Evolutionary conservation across 2,113 vertebrate genomes (phyloP).

Genomic region (Oostethus manadensis): DNA sequence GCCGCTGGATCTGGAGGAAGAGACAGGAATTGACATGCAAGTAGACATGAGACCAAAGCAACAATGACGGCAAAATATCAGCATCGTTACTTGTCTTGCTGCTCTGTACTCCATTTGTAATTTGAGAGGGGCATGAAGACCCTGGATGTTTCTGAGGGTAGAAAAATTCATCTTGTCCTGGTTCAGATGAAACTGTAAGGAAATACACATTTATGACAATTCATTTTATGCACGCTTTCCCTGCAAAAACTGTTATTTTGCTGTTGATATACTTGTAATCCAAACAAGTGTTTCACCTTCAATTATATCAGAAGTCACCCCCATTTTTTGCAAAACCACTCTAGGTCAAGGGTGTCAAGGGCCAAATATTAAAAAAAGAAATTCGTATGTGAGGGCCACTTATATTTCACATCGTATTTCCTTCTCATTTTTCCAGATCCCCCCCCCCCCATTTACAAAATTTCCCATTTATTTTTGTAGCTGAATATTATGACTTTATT

Average conservation of each 20-base stretch:
- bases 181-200: constrained; percentile 81
- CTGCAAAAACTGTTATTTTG: too few relatives aligned
- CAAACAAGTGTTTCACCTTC: not conserved
- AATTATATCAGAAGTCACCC: too few relatives aligned
- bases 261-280: not conserved
- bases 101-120: constrained; percentile 94
- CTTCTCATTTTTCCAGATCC: too few relatives aligned
- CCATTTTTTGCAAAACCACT: too few relatives aligned
- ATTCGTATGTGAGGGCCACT: too few relatives aligned
- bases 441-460: too few relatives aligned
- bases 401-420: too few relatives aligned
- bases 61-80: not conserved
- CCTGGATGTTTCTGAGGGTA: constrained; percentile 88
- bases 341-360: too few relatives aligned
- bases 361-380: too few relatives aligned
- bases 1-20: constrained; percentile 81
- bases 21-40: not conserved
- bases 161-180: constrained; percentile 90
- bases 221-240: too few relatives aligned
- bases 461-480: too few relatives aligned
- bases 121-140: constrained; percentile 86
- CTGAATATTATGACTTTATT: too few relatives aligned
- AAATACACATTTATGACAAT: not conserved
- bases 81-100: constrained; percentile 78
- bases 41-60: not conserved